Conservation (phyloP, 1,140 invertebrate genomes). For the Trialeurodes vaporariorum region DNA sequence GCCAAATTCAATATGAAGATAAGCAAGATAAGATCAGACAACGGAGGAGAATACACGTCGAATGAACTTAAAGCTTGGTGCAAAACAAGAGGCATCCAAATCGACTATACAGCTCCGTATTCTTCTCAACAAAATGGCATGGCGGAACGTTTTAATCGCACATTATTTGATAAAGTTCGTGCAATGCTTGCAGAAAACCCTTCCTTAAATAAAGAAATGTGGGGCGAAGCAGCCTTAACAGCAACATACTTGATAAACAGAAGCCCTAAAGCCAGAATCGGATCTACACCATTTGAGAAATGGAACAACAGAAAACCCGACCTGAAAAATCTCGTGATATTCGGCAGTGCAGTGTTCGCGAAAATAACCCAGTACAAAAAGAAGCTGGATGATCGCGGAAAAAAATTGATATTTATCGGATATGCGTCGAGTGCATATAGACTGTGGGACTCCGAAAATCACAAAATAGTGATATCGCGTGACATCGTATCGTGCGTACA, state of each 20-base stretch:
- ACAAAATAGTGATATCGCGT: too few species aligned
- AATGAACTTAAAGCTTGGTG: slow-evolving; percentile 19
- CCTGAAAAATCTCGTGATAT: neutral
- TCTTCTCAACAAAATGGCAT: slow-evolving; percentile 30
- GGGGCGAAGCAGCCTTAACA: slow-evolving; percentile 28
- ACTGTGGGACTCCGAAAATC: neutral
- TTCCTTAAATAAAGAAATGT: slow-evolving; percentile 23
- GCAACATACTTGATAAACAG: slow-evolving; percentile 15
- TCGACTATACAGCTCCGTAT: slow-evolving; percentile 26
- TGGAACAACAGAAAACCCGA: slow-evolving; percentile 9
- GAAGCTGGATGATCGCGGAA: slow-evolving; percentile 2
- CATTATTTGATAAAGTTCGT: slow-evolving; percentile 24
- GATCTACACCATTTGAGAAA: slow-evolving; percentile 4
- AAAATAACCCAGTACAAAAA: slow-evolving; percentile 1
- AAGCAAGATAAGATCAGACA: slow-evolving; percentile 5
- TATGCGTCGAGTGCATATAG: slow-evolving; percentile 3
- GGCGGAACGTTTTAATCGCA: slow-evolving; percentile 30
- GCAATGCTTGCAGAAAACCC: slow-evolving; percentile 26
- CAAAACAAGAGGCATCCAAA: slow-evolving; percentile 24
- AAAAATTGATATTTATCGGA: slow-evolving; percentile 8
- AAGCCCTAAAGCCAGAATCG: neutral
- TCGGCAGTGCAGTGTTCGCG: slow-evolving; percentile 3
- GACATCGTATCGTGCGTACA: too few species aligned
- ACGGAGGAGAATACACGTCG: slow-evolving; percentile 14
- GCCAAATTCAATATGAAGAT: slow-evolving; percentile 26